These are phyloP conservation scores for Thunnus albacares DNA, from an alignment of 2,797 vertebrate species.

Conservation along the genomic window DNA sequence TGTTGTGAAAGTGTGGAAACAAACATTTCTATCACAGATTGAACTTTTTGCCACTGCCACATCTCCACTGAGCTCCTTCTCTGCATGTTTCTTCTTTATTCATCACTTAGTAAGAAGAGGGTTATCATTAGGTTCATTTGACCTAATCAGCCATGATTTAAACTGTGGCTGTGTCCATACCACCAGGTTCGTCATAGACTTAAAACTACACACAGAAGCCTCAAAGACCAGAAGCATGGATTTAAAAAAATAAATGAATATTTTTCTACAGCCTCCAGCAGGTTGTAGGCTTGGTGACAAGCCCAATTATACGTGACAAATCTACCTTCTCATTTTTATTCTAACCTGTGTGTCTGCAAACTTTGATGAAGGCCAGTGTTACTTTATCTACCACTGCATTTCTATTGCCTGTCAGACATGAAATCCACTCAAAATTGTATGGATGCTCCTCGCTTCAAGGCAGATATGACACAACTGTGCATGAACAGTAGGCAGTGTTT, in stretches of 20 bases:
- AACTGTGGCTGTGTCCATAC: not conserved
- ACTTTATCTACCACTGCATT: not conserved
- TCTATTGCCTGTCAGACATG: not conserved
- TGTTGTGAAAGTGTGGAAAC: not conserved
- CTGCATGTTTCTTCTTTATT: not conserved
- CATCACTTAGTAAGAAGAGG: not conserved
- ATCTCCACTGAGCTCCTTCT: not conserved
- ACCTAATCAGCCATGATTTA: not conserved
- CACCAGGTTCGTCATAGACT: no score
- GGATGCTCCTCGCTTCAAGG: not conserved
- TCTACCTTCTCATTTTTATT: no score
- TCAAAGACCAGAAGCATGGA: not conserved
- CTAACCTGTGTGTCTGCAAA: no score
- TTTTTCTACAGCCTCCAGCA: no score
- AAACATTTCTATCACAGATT: not conserved
- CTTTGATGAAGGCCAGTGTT: no score
- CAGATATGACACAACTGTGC: not conserved
- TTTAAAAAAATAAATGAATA: not conserved
- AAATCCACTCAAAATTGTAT: not conserved
- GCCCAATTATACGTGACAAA: no score
- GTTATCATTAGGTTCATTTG: not conserved
- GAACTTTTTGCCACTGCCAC: not conserved
- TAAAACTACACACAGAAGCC: not conserved
- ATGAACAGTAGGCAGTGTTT: not conserved
- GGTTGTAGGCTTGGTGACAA: no score